Base-by-base conservation (phyloP, 2,888 invertebrate species). In the Ischnus inquisitorius region DNA sequence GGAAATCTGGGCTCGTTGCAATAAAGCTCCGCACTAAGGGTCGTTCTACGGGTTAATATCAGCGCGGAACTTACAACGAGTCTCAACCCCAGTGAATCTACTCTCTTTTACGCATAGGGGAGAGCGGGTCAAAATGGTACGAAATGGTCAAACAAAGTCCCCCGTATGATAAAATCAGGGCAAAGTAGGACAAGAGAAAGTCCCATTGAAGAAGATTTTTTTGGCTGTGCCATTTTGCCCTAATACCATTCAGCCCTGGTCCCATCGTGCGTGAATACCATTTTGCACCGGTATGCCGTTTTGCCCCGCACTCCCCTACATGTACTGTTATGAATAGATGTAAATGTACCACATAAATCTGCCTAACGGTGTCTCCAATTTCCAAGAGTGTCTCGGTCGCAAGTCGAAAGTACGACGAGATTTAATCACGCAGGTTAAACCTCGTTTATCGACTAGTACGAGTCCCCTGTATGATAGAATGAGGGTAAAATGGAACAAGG, bases 1-100 rank as follows among this genome's bases (percentile, higher is more conserved):
- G 39, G 10, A 71, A 64, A 79, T 71, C 34, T 74, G 22, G 72
- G 48, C 22, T 62, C 54, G 54, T 60, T 46, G 68, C 83, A 77
- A 62, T 80, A 68, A 77, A 77, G 60, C 22, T 43, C 72, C 19
- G 10, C 14, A 39, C 48, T 16, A n/a, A 22, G 25, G 54, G 22
- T 19, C 19, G 39, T 28, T 68, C 10, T 39, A 54, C 41, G 14
- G 71, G 43, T 22, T 75, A 78, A 83, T 79, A 64, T 62, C 74
- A 48, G 41, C 43, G 48, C 43, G 10, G 34, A n/a, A 41, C 60
- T 72, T 22, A 72, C 43, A 46, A 78, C 41, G 60, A 77, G 51
- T 28, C n/a, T 60, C 43, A 14, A 34, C 67, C 51, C 48, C 48
- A 25, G 39, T 54, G 34, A 80, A 72, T 76, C 68, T 62, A n/a